These are phyloP conservation scores for Chaetodon trifascialis DNA, from an alignment of 2,113 vertebrate species.

Conservation along the genomic window DNA sequence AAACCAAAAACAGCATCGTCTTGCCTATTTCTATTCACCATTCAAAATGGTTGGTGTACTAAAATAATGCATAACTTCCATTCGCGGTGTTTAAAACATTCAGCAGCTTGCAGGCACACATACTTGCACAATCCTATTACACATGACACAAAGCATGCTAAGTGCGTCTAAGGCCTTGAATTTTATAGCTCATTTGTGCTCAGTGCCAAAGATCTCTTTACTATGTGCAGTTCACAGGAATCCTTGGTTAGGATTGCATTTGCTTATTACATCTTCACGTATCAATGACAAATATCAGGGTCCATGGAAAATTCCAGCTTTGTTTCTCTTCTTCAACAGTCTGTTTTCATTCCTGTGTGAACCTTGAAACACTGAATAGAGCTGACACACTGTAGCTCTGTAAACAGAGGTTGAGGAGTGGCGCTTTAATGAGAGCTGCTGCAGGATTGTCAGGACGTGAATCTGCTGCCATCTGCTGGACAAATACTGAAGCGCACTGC, in stretches of 20 bases:
- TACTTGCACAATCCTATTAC: slow-evolving; percentile 39
- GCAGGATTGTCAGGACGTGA: slow-evolving; percentile 1
- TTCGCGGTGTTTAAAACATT: slow-evolving; percentile 21
- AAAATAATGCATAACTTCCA: slow-evolving; percentile 34
- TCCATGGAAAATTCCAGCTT: not conserved
- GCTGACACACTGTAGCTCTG: slow-evolving; percentile 13
- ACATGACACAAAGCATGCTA: slow-evolving; percentile 48
- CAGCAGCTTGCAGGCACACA: slow-evolving; percentile 16
- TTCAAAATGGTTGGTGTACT: slow-evolving; percentile 9
- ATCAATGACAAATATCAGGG: not conserved
- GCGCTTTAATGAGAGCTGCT: not conserved
- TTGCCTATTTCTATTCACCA: slow-evolving; percentile 39
- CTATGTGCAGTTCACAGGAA: slow-evolving; percentile 39
- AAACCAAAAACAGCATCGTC: slow-evolving; percentile 50
- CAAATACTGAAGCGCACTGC: not conserved
- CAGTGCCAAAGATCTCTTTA: slow-evolving; percentile 8
- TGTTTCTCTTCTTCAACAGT: slow-evolving; percentile 8
- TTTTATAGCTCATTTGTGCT: slow-evolving; percentile 42
- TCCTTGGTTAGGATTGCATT: slow-evolving; percentile 1
- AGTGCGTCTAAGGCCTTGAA: slow-evolving; percentile 38
- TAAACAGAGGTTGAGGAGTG: slow-evolving; percentile 7
- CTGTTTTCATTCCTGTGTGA: not conserved
- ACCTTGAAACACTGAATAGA: slow-evolving; percentile 6
- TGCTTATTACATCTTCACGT: slow-evolving; percentile 4
- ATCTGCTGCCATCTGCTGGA: slow-evolving; percentile 75